Percentiles rank a stretch among this genome's conserved stretches.
These are phyloP conservation scores for Drosophila neonasuta DNA, from an alignment of 2,888 invertebrate species.

Conservation along the genomic window DNA sequence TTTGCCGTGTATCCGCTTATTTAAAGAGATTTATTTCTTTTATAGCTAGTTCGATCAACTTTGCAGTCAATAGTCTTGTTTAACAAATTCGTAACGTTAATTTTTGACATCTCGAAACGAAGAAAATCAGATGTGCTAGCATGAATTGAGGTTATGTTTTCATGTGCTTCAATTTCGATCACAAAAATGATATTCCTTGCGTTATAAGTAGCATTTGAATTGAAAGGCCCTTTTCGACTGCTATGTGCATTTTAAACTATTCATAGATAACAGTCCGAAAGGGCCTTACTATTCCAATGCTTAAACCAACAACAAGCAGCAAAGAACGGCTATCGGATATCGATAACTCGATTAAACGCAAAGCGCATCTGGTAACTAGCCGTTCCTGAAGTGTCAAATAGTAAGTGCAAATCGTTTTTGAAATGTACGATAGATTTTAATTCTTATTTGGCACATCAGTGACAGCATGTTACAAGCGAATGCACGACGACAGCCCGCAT, in stretches of 20 bases:
- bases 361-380: constrained; percentile 44
- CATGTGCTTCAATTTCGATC: not conserved
- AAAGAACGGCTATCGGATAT: not conserved
- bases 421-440: constrained; percentile 24
- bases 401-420: constrained; percentile 26
- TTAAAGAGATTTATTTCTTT: no score
- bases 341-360: not conserved
- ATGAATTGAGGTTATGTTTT: not conserved
- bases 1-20: no score
- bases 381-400: constrained; percentile 59
- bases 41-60: no score
- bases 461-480: constrained; percentile 42
- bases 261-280: constrained; percentile 50
- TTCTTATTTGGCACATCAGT: constrained; percentile 57
- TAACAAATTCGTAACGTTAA: no score
- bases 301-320: not conserved
- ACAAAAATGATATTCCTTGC: not conserved
- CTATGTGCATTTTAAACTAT: constrained; percentile 38
- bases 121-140: not conserved
- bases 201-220: constrained; percentile 16
- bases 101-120: no score
- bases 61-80: no score
- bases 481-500: constrained; percentile 10
- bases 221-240: constrained; percentile 39
- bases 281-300: constrained; percentile 37